Conservation (phyloP, 1,140 invertebrate species). For the Conus ventricosus region DNA sequence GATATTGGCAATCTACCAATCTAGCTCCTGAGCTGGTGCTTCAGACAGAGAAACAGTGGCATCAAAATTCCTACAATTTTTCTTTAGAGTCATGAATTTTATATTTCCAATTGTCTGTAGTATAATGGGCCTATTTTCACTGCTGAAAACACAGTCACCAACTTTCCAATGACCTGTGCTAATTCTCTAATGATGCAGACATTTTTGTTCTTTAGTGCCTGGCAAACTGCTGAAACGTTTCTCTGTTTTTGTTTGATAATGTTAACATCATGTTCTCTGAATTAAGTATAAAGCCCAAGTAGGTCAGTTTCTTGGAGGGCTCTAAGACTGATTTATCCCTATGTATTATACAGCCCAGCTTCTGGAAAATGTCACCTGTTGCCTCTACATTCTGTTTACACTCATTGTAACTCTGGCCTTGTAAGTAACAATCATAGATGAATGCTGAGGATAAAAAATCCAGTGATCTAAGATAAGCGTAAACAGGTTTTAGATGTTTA, state of each 20-base stretch:
- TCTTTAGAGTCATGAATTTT: constrained; percentile 1
- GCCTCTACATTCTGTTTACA: constrained; percentile 45
- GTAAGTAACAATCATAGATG: constrained; percentile 43
- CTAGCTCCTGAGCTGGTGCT: not conserved
- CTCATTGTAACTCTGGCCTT: constrained; percentile 31
- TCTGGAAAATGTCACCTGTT: constrained; percentile 33
- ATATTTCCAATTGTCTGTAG: not conserved
- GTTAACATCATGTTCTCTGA: not conserved
- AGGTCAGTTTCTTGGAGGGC: not conserved
- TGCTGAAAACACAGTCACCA: not conserved
- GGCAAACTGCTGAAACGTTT: too few relatives aligned
- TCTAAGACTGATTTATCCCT: not conserved
- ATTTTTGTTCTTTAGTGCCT: not conserved
- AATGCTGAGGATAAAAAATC: constrained; percentile 39
- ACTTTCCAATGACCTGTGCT: not conserved
- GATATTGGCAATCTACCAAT: constrained; percentile 7
- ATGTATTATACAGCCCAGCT: constrained; percentile 49
- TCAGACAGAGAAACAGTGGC: not conserved
- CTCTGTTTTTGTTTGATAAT: not conserved
- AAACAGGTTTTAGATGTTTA: constrained; percentile 49
- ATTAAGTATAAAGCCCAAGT: not conserved
- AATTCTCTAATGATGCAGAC: not conserved
- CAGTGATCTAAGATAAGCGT: constrained; percentile 38
- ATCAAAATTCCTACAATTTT: not conserved
- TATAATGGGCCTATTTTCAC: not conserved